Percentiles rank a stretch among this genome's conserved stretches.
Evolutionary conservation across 2,113 vertebrate genomes (phyloP).

Genomic region (Vombatus ursinus): DNA sequence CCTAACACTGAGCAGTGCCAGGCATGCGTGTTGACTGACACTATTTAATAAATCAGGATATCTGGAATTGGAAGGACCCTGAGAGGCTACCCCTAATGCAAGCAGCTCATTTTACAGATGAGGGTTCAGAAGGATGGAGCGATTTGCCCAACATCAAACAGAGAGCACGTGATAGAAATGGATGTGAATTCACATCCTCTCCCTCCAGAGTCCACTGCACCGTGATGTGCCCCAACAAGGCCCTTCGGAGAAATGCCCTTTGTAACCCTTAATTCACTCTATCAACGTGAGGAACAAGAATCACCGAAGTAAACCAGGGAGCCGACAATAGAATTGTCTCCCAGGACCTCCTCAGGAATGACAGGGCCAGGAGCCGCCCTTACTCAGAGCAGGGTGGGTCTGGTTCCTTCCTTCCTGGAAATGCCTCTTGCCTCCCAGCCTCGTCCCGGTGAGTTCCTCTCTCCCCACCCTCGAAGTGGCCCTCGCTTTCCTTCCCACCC

Average conservation of each 20-base stretch:
- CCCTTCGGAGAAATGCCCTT: background rate
- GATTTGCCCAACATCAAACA: background rate
- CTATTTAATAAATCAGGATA: background rate
- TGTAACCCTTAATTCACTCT: background rate
- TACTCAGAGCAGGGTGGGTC: slow-evolving; percentile 18
- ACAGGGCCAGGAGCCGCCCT: background rate
- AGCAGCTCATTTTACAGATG: background rate
- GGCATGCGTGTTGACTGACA: background rate
- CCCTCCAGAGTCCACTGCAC: background rate
- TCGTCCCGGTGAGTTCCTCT: background rate
- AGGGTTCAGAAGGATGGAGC: background rate
- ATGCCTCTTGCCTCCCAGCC: slow-evolving; percentile 4
- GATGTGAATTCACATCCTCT: background rate
- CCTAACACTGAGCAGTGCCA: background rate
- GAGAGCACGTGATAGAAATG: background rate
- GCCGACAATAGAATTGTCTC: slow-evolving; percentile 72
- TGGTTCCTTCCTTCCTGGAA: slow-evolving; percentile 69
- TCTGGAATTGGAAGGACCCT: background rate
- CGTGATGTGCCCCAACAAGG: background rate
- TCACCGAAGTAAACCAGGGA: background rate
- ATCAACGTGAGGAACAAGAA: background rate
- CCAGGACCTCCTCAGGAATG: slow-evolving; percentile 41
- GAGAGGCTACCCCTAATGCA: background rate
- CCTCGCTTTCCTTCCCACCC: background rate
- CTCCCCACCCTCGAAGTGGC: background rate